Evolutionary conservation across 2,113 vertebrate species (phyloP).

Genomic region (Prunella himalayana): DNA sequence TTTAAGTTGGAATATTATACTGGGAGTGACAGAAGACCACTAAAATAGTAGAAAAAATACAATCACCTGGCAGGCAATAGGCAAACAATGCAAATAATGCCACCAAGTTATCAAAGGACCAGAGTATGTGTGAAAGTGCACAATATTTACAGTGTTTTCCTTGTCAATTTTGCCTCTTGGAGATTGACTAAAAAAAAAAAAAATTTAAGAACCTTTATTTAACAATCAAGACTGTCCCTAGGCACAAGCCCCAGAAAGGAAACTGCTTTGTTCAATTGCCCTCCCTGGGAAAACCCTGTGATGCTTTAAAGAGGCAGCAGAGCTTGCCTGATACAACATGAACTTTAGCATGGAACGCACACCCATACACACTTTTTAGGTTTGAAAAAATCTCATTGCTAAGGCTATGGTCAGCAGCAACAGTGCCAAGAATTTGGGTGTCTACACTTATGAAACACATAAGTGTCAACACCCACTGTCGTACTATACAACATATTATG

Average conservation of each 20-base stretch:
- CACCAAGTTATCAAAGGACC: background rate
- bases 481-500: too few species aligned
- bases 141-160: background rate
- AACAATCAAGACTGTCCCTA: background rate
- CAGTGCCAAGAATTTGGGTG: accelerated
- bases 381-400: background rate
- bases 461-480: too few species aligned
- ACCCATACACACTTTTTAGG: background rate
- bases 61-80: background rate
- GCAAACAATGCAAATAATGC: background rate
- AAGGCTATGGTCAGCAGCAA: background rate
- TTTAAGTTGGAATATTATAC: background rate
- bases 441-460: background rate
- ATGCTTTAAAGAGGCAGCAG: background rate
- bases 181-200: background rate
- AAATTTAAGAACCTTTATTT: background rate
- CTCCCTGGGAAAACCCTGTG: background rate
- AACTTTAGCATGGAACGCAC: accelerated
- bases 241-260: background rate
- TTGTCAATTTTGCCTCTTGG: background rate
- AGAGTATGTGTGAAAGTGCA: background rate
- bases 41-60: background rate
- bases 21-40: background rate
- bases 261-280: background rate
- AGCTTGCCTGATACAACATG: background rate